These are phyloP conservation scores for Chiloscyllium punctatum DNA, from an alignment of 2,797 vertebrate species.

Conservation along the genomic window DNA sequence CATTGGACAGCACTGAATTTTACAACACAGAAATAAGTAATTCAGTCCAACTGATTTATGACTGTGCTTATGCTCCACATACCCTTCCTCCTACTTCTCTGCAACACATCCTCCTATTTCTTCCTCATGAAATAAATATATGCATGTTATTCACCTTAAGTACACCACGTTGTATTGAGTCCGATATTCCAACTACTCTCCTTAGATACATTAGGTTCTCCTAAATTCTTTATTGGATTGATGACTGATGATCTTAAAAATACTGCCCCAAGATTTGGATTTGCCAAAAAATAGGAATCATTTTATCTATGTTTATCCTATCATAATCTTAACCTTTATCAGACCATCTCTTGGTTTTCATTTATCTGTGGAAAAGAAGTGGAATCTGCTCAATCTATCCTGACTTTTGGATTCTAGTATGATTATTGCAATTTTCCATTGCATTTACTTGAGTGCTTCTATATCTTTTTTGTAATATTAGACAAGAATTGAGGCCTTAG, in stretches of 20 bases:
- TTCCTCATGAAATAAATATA: background rate
- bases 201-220: background rate
- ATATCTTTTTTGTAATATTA: background rate
- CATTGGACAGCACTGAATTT: background rate
- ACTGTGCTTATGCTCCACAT: background rate
- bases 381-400: background rate
- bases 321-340: background rate
- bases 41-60: background rate
- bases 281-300: background rate
- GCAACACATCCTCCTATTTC: background rate
- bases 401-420: background rate
- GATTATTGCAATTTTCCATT: background rate
- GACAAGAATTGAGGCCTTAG: background rate
- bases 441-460: background rate
- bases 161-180: background rate
- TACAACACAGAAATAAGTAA: background rate
- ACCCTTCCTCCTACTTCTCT: background rate
- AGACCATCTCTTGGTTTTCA: background rate
- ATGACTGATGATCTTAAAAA: background rate
- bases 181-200: background rate
- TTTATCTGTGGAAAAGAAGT: background rate
- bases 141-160: background rate
- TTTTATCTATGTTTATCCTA: background rate
- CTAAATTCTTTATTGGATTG: background rate
- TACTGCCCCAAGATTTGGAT: background rate